Conservation (phyloP, 2,888 invertebrate genomes). For the Agrilus biguttatus region DNA sequence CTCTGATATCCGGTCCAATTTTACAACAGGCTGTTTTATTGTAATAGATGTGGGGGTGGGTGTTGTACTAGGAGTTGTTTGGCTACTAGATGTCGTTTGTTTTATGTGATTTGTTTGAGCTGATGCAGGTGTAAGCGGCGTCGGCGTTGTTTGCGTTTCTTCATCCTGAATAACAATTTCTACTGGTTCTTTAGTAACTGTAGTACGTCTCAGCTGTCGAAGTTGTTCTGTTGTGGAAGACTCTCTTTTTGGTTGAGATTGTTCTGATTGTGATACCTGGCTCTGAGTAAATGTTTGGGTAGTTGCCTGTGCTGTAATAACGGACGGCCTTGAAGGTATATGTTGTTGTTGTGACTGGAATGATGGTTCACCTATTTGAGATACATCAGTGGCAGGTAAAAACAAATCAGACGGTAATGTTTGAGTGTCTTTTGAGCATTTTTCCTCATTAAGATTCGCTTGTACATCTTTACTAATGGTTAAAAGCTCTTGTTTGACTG, state of each 20-base stretch:
- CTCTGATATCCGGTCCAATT: conserved; percentile 43
- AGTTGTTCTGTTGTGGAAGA: conserved; percentile 20
- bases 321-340: conserved; percentile 13
- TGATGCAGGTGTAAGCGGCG: too few species aligned
- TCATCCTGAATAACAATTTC: background rate
- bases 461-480: background rate
- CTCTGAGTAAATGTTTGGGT: conserved; percentile 18
- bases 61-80: conserved; percentile 6
- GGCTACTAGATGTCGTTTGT: background rate
- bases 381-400: too few species aligned
- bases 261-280: conserved; percentile 8
- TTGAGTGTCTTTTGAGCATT: too few species aligned
- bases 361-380: conserved; percentile 10
- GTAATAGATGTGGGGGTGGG: conserved; percentile 6
- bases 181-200: conserved; percentile 4
- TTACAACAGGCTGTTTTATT: conserved; percentile 44
- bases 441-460: too few species aligned
- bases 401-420: too few species aligned
- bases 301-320: conserved; percentile 23
- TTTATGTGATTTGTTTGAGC: background rate
- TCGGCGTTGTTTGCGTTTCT: background rate
- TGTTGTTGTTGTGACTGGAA: conserved; percentile 12
- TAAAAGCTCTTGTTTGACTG: conserved; percentile 5
- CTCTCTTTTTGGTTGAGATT: conserved; percentile 7
- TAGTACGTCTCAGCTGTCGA: conserved; percentile 16